Percentiles rank a stretch among this genome's conserved stretches.
Conservation (phyloP, 2,797 vertebrate genomes). For the Bryconaethiops microstoma region DNA sequence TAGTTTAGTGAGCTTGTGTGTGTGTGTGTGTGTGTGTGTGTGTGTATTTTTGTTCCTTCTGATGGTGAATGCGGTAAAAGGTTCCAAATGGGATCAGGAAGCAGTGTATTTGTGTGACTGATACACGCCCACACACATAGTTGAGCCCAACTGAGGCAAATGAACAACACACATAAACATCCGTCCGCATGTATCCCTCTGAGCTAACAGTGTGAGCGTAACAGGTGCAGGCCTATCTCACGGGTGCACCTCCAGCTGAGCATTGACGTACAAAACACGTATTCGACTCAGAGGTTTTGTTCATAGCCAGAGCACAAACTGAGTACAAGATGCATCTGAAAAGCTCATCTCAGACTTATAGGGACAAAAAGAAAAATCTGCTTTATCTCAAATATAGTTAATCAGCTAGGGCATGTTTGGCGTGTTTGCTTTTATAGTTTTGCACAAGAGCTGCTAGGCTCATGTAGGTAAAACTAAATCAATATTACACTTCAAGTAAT, state of each 20-base stretch:
- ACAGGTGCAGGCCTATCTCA: conserved; percentile 33
- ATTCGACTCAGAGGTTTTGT: not conserved
- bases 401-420: no score
- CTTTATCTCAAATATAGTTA: no score
- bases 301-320: not conserved
- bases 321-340: not conserved
- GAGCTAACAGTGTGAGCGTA: not conserved
- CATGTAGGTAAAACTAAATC: no score
- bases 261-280: not conserved
- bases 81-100: conserved; percentile 40
- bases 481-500: no score
- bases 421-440: no score
- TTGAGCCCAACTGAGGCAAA: conserved; percentile 5
- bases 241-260: not conserved
- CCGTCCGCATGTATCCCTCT: conserved; percentile 34
- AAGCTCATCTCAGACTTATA: no score
- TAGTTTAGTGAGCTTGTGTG: conserved; percentile 42
- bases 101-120: conserved; percentile 17
- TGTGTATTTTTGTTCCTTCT: conserved; percentile 19
- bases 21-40: conserved; percentile 21
- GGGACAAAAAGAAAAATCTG: not conserved
- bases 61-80: conserved; percentile 31
- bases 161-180: conserved; percentile 39
- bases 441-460: no score
- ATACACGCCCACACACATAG: conserved; percentile 32